Evolutionary conservation across 92 coral and sea anemone genomes (phyloP), one percentile per base, ranked within the genome.

Genomic region (Virgularia gustaviana): DNA sequence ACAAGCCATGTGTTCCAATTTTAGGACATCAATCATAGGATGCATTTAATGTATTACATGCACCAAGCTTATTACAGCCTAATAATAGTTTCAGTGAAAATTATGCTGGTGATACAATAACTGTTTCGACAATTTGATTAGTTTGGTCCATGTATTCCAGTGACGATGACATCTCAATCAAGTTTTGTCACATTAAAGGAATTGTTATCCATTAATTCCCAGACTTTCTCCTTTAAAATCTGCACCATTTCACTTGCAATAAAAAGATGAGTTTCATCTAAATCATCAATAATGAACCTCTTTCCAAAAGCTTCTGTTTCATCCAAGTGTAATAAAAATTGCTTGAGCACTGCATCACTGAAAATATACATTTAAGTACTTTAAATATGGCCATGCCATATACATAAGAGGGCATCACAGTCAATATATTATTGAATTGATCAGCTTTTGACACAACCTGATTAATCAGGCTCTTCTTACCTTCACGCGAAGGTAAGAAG

Each of bases 191-290:
- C 56, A 67, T 84, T 91, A 72, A 91, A 91, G n/a, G 97, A 91
- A 39, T 89, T 91, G 41, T 73, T 83, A 67, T 91, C 97, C 97
- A 91, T 91, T 0, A 91, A 80, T 55, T 91, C 97, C 97, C 97
- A 91, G 9, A 91, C 97, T 79, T 88, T 91, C 59, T 91, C 97
- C 51, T 86, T 90, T 25, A 91, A 70, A 29, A 78, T 43, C 2
- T 87, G 65, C 49, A 91, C 92, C 75, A 91, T 91, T 29, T 91
- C 97, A 24, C 92, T 89, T 6, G 97, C 88, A 37, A 91, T 88
- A 79, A 91, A 91, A 38, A 91, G 55, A 57, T 91, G 97, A 15
- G 96, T 91, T 74, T 91, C 97, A 53, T 91, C 97, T 62, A 91
- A 59, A 44, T 91, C 97, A 38, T 91, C 97, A 5, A 91, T 81